Base-by-base conservation (phyloP, 2,113 vertebrate species). In the Meleagris gallopavo region DNA sequence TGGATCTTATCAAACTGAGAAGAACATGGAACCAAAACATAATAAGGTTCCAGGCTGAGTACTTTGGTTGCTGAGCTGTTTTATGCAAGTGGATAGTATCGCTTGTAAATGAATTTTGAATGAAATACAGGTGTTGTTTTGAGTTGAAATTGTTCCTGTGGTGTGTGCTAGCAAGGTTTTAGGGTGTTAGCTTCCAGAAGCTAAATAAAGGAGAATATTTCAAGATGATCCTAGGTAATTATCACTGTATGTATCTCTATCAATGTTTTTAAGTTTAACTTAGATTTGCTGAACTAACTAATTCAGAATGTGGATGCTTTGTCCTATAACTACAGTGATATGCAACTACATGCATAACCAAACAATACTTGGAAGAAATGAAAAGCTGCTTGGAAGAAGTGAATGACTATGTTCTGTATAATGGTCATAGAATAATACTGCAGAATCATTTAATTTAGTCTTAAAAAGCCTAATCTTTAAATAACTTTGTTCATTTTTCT, bases 401-500 rank as follows among this genome's bases (percentile, higher is more conserved):
- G 71, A 18, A 5, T 65, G 65, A 41, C 36, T 48, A 27, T 64
- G 10, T 64, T 58, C 32, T 66, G 55, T 61, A 36, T 25, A 83
- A 64, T 52, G 16, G 25, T 65, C 52, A 82, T 2, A 69, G 32
- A 93, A 94, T 94, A 74, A 38, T 87, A 48, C 34, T 88, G 69
- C 2, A 8, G 88, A 50, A 92, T 82, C 3, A 45, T 52, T 93
- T 76, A 88, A 65, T 40, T 22, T 72, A 72, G 29, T 57, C 89
- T 30, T 66, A 48, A 92, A 48, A 65, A 80, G 15, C 14, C 52
- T 43, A 91, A 86, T 74, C 11, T 54, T 92, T 93, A 93, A 93
- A 93, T 88, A 3, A 83, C 67, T 89, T 91, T 88, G 14, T 52
- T 83, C 50, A 93, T 89, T 97, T 97, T 96, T 96, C 80, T 89